Evolutionary conservation across 2,113 vertebrate genomes (phyloP).

Genomic region (Blennius ocellaris): DNA sequence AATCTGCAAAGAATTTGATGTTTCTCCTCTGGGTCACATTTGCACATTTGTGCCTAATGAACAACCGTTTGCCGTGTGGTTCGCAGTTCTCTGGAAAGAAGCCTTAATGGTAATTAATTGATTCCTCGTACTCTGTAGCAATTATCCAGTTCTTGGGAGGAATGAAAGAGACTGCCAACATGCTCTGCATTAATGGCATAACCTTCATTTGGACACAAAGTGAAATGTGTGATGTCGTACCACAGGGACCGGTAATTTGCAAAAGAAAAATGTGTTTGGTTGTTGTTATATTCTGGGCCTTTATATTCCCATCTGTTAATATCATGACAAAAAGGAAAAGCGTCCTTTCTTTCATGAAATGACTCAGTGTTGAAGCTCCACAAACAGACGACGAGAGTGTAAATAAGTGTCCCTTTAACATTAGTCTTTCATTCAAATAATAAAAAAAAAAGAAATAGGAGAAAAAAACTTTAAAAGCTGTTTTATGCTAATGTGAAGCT

Average conservation of each 20-base stretch:
- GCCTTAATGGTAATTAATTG: constrained; percentile 85
- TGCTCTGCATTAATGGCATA: constrained; percentile 78
- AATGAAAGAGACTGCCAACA: constrained; percentile 71
- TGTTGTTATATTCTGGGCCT: constrained; percentile 56
- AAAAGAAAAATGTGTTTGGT: constrained; percentile 60
- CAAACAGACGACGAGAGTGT: constrained; percentile 72
- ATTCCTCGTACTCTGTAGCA: constrained; percentile 79
- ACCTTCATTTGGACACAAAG: constrained; percentile 80
- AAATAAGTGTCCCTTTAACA: constrained; percentile 85
- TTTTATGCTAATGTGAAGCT: constrained; percentile 97
- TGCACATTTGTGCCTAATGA: constrained; percentile 83
- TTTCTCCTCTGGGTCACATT: constrained; percentile 82
- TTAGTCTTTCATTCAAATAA: constrained; percentile 85
- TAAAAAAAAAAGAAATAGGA: constrained; percentile 56
- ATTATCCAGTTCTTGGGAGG: constrained; percentile 81
- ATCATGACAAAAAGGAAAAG: constrained; percentile 61
- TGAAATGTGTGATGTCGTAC: constrained; percentile 62
- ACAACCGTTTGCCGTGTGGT: constrained; percentile 73
- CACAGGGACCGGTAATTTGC: constrained; percentile 70
- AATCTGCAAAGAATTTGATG: constrained; percentile 75
- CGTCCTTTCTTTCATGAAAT: constrained; percentile 64
- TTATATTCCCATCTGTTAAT: constrained; percentile 58
- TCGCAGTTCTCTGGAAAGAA: constrained; percentile 67
- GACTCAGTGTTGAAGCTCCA: constrained; percentile 71
- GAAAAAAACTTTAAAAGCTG: constrained; percentile 92